phyloP scores from a whole-genome alignment of 2,113 vertebrate genomes.

The Halcyon malimbica region DNA sequence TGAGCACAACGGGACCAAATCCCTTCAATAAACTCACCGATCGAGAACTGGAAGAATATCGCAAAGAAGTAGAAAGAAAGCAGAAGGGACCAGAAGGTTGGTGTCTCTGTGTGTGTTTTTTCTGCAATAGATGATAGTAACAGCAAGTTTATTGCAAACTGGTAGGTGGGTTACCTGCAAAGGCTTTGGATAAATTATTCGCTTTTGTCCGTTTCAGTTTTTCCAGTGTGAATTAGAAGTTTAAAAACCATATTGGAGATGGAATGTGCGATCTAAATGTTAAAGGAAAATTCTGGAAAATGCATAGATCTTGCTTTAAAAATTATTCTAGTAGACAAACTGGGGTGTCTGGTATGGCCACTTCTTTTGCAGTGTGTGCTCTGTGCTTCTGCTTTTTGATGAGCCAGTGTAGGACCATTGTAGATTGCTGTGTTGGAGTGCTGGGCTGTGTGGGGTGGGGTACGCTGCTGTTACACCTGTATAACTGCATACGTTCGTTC shows the following conservation, averaged over 20 bases:
- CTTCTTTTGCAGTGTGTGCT: not conserved
- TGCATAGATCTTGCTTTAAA: not conserved
- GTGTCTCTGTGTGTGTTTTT: not conserved
- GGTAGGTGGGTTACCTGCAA: not conserved
- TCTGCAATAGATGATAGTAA: not conserved
- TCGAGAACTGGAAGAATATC: slow-evolving; percentile 93
- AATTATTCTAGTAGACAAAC: not conserved
- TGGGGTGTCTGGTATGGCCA: not conserved
- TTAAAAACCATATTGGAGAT: not conserved
- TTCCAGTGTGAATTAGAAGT: not conserved
- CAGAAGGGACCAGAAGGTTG: slow-evolving; percentile 91
- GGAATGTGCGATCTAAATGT: fast-evolving
- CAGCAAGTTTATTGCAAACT: not conserved
- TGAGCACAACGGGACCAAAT: slow-evolving; percentile 94
- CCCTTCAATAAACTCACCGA: slow-evolving; percentile 95
- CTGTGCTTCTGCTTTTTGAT: not conserved
- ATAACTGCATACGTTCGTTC: not conserved
- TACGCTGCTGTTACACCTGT: not conserved
- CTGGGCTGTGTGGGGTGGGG: not conserved
- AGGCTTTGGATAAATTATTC: not conserved
- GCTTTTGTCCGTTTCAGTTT: not conserved
- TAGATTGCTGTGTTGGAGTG: not conserved
- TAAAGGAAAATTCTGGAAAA: not conserved
- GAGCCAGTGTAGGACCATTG: not conserved
- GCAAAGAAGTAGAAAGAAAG: slow-evolving; percentile 92